Evolutionary conservation across 2,113 vertebrate genomes (phyloP).

Genomic region (Callocephalon fimbriatum): DNA sequence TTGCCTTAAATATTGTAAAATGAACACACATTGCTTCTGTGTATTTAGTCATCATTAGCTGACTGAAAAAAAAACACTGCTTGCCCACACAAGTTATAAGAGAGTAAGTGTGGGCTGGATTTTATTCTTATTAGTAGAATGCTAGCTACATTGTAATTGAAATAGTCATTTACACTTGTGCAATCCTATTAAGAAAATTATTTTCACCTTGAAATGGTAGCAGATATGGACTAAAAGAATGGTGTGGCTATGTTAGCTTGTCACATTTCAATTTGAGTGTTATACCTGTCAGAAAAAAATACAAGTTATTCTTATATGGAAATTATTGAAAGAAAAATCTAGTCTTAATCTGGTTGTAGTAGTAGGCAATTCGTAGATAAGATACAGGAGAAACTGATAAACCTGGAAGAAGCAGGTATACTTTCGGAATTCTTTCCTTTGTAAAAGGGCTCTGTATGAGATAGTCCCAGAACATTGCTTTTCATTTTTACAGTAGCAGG

Average conservation of each 20-base stretch:
- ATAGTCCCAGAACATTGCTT: background rate
- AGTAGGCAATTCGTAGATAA: background rate
- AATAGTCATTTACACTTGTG: background rate
- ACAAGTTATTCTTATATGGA: background rate
- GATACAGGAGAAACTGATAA: background rate
- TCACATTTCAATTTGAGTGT: background rate
- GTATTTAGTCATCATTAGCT: background rate
- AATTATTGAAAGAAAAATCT: background rate
- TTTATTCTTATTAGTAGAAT: background rate
- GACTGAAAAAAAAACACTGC: background rate
- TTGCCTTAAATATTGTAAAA: background rate
- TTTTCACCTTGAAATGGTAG: background rate
- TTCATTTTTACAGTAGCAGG: background rate
- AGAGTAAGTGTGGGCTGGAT: background rate
- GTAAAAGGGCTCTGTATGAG: background rate
- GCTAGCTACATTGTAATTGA: background rate
- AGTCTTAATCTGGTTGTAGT: background rate
- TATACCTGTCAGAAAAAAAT: background rate
- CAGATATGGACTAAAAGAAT: background rate
- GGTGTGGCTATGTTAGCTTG: background rate
- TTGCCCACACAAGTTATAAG: background rate
- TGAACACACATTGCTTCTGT: fast-evolving
- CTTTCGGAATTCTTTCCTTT: background rate
- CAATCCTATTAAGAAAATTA: background rate
- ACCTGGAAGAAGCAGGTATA: background rate